A percentile compares a stretch with the other conserved stretches of the same genome.
Evolutionary conservation across 1,140 invertebrate genomes (phyloP).

Genomic region (Meloidogyne exigua): DNA sequence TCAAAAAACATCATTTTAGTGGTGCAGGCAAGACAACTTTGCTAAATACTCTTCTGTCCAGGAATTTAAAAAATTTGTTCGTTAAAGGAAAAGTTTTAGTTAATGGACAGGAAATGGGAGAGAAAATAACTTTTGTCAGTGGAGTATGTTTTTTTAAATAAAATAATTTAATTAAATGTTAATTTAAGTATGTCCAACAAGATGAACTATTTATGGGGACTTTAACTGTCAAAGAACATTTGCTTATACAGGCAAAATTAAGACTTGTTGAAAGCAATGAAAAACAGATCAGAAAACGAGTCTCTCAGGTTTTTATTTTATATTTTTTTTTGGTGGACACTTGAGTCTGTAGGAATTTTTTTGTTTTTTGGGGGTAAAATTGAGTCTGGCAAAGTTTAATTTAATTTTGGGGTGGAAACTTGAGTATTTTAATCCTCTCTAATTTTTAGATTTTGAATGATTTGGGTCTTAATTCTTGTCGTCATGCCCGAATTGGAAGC

Average conservation of each 20-base stretch:
- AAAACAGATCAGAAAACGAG: slow-evolving; percentile 31
- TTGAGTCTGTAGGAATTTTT: not conserved
- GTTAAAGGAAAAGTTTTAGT: slow-evolving; percentile 58
- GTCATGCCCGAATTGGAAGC: slow-evolving; percentile 56
- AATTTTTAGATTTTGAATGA: slow-evolving; percentile 47
- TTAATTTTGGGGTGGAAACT: not conserved
- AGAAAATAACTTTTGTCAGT: slow-evolving; percentile 64
- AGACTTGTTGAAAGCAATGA: slow-evolving; percentile 35
- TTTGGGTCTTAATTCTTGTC: slow-evolving; percentile 62
- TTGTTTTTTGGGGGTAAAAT: not conserved
- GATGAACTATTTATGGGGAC: slow-evolving; percentile 69
- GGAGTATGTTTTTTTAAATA: slow-evolving; percentile 51
- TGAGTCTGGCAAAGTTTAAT: not conserved
- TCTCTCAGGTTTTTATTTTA: slow-evolving; percentile 36
- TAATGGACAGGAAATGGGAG: slow-evolving; percentile 52
- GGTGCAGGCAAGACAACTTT: slow-evolving; percentile 64
- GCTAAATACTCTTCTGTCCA: slow-evolving; percentile 53
- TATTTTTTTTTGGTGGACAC: slow-evolving; percentile 27
- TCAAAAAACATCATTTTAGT: slow-evolving; percentile 42
- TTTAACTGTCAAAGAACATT: slow-evolving; percentile 69
- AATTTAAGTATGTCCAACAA: slow-evolving; percentile 67
- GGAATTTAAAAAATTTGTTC: slow-evolving; percentile 58
- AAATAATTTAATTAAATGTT: slow-evolving; percentile 48
- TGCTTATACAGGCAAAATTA: slow-evolving; percentile 67
- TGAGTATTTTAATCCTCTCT: slow-evolving; percentile 4